Percentiles rank a stretch among this genome's conserved stretches.
phyloP scores from a whole-genome alignment of 2,113 vertebrate species.

The Chionis minor region DNA sequence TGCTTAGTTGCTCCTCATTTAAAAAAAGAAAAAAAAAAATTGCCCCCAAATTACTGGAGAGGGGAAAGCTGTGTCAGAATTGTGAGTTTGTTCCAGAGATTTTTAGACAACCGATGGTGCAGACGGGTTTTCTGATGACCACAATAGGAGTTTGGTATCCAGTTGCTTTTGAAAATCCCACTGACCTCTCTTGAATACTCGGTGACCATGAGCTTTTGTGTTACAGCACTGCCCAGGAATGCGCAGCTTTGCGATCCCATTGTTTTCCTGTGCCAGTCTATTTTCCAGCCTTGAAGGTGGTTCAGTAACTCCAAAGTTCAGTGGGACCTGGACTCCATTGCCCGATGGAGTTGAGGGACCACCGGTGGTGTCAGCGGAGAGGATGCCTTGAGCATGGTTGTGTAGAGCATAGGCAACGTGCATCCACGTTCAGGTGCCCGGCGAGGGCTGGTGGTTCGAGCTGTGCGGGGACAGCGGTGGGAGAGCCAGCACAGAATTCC shows the following conservation, averaged over 20 bases:
- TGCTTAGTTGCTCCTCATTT: neutral
- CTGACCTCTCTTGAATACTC: neutral
- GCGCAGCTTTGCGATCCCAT: neutral
- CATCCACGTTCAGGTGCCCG: accelerated
- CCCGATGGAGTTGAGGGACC: neutral
- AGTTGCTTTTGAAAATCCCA: neutral
- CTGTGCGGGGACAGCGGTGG: neutral
- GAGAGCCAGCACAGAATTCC: neutral
- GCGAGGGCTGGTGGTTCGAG: neutral
- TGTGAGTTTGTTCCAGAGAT: neutral
- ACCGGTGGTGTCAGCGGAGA: accelerated
- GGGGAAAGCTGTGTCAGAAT: neutral
- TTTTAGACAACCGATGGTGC: neutral
- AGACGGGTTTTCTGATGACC: neutral
- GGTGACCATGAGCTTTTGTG: neutral
- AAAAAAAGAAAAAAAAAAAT: neutral
- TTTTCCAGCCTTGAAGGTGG: neutral
- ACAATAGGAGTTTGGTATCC: neutral
- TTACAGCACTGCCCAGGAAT: constrained; percentile 8
- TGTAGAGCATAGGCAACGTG: accelerated
- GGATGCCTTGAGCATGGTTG: neutral
- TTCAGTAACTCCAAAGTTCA: neutral
- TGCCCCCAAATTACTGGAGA: neutral
- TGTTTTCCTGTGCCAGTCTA: accelerated
- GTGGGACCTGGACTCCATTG: neutral